A percentile compares a stretch with the other conserved stretches of the same genome.
phyloP scores from a whole-genome alignment of 2,888 invertebrate species.

The Leucophenga maculata region DNA sequence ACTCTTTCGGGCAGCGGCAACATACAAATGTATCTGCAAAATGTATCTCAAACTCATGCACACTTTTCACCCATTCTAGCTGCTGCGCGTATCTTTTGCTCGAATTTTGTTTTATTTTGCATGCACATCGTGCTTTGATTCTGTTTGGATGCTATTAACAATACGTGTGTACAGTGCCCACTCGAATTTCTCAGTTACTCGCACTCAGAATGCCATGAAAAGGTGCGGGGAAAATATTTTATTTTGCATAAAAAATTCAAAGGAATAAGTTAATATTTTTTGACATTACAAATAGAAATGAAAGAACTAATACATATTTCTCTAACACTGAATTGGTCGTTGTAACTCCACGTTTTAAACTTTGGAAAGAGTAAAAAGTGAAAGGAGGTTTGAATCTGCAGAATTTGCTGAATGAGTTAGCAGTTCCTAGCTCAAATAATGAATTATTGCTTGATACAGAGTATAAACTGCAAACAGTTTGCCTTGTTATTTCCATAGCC shows the following conservation, averaged over 20 bases:
- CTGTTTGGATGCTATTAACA: slow-evolving; percentile 20
- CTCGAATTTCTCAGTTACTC: background rate
- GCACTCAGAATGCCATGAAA: background rate
- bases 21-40: background rate
- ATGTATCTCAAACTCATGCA: background rate
- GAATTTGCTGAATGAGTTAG: no score
- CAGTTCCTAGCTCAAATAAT: no score
- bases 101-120: background rate
- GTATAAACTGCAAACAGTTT: no score
- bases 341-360: background rate
- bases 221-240: background rate
- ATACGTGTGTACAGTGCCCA: background rate
- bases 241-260: slow-evolving; percentile 30
- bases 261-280: slow-evolving; percentile 54
- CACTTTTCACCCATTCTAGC: background rate
- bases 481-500: no score
- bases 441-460: no score
- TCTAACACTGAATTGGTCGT: background rate
- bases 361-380: no score
- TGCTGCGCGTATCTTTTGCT: slow-evolving; percentile 7
- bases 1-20: background rate
- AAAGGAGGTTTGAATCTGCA: no score
- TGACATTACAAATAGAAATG: slow-evolving; percentile 44
- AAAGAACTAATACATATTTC: background rate
- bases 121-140: slow-evolving; percentile 10